These are phyloP conservation scores for Vesta saturnalis DNA, from an alignment of 2,888 invertebrate species.

Conservation along the genomic window DNA sequence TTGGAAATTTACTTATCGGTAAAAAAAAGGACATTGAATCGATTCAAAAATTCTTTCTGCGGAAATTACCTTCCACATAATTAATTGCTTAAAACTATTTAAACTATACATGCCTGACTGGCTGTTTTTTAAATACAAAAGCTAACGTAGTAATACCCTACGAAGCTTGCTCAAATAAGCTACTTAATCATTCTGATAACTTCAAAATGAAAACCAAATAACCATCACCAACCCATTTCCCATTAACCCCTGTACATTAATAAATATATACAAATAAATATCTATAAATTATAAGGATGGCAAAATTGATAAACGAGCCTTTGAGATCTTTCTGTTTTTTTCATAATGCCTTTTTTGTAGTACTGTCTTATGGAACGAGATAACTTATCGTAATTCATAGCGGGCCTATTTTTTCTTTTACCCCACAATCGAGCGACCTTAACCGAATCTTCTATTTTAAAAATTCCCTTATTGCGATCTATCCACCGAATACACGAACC, in stretches of 20 bases:
- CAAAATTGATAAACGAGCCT: slow-evolving; percentile 99
- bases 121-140: slow-evolving; percentile 37
- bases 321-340: slow-evolving; percentile 98
- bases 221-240: slow-evolving; percentile 43
- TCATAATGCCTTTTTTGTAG: slow-evolving; percentile 99
- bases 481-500: slow-evolving; percentile 98
- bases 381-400: slow-evolving; percentile 99
- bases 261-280: slow-evolving; percentile 32
- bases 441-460: slow-evolving; percentile 99
- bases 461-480: slow-evolving; percentile 92
- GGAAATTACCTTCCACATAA: slow-evolving; percentile 67
- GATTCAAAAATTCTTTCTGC: slow-evolving; percentile 49
- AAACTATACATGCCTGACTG: slow-evolving; percentile 47
- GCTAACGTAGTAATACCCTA: slow-evolving; percentile 58
- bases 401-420: slow-evolving; percentile 95
- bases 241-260: slow-evolving; percentile 18
- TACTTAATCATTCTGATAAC: slow-evolving; percentile 54
- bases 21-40: slow-evolving; percentile 53
- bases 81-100: slow-evolving; percentile 28
- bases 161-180: slow-evolving; percentile 43
- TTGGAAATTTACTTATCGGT: slow-evolving; percentile 56
- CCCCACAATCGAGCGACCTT: slow-evolving; percentile 99
- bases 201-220: slow-evolving; percentile 54
- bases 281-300: slow-evolving; percentile 89
- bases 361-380: slow-evolving; percentile 97